Percentiles rank a stretch among this genome's conserved stretches.
Conservation (phyloP, 2,888 invertebrate genomes). For the Yponomeuta evonymella region DNA sequence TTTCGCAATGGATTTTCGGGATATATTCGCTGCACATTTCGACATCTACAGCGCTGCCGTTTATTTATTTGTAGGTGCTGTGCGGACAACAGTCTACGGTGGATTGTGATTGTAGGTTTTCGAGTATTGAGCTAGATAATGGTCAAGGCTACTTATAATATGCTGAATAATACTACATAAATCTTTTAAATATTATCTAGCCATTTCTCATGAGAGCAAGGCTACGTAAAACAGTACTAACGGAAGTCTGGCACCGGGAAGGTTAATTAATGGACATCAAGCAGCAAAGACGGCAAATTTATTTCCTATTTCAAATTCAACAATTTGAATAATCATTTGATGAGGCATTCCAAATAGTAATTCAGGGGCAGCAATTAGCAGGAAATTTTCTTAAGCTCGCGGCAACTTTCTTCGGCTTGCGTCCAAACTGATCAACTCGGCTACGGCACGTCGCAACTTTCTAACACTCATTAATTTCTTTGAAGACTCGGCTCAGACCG, state of each 20-base stretch:
- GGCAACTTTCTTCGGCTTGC: conserved; percentile 70
- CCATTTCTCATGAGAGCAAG: not conserved
- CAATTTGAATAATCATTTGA: conserved; percentile 39
- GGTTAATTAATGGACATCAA: conserved; percentile 2
- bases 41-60: not conserved
- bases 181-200: too few relatives aligned
- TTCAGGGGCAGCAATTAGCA: conserved; percentile 52
- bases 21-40: conserved; percentile 14
- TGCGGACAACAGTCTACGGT: too few relatives aligned
- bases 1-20: conserved; percentile 35
- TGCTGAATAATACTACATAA: too few relatives aligned
- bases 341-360: conserved; percentile 42
- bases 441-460: conserved; percentile 66
- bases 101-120: too few relatives aligned
- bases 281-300: conserved; percentile 29
- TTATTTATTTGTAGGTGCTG: not conserved
- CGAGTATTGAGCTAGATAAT: too few relatives aligned
- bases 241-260: not conserved
- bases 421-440: conserved; percentile 71
- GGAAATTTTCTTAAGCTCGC: conserved; percentile 59
- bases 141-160: too few relatives aligned
- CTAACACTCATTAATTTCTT: conserved; percentile 75
- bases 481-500: conserved; percentile 60
- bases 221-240: not conserved
- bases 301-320: conserved; percentile 40